These are phyloP conservation scores for Sanderia malayensis DNA, from an alignment of 30 jellyfish, hydroid and myxozoan genomes.

Conservation along the genomic window DNA sequence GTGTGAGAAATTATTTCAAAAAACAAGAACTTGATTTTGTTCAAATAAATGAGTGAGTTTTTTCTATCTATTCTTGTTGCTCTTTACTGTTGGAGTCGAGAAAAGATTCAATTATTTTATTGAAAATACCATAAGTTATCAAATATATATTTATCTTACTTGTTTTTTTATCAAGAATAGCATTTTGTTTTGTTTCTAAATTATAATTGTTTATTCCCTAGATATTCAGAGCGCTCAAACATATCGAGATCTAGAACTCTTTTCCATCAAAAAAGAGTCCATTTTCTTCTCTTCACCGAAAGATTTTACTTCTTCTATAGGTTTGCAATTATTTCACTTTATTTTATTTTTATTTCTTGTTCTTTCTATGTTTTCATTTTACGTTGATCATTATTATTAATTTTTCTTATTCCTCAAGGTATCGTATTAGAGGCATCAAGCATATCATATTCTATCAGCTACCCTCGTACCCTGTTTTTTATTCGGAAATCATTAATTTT, in stretches of 20 bases:
- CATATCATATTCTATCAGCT: slow-evolving; percentile 87
- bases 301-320: slow-evolving; percentile 94
- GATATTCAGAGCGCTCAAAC: slow-evolving; percentile 87
- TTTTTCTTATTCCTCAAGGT: too few relatives aligned
- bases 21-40: slow-evolving; percentile 73
- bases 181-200: too few relatives aligned
- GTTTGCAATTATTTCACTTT: too few relatives aligned
- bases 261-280: slow-evolving; percentile 60
- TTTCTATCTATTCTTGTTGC: too few relatives aligned
- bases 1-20: slow-evolving; percentile 80
- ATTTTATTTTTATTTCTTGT: background rate
- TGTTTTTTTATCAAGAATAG: too few relatives aligned
- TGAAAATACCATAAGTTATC: too few relatives aligned
- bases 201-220: slow-evolving; percentile 32
- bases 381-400: too few relatives aligned
- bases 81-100: slow-evolving; percentile 63
- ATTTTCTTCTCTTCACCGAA: slow-evolving; percentile 85
- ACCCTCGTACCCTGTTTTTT: slow-evolving; percentile 85
- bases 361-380: too few relatives aligned
- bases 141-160: too few relatives aligned
- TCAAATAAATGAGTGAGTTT: slow-evolving; percentile 92
- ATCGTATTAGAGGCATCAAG: slow-evolving; percentile 80
- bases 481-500: slow-evolving; percentile 82
- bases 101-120: slow-evolving; percentile 76
- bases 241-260: slow-evolving; percentile 81